Percentiles rank a stretch among this genome's conserved stretches.
Conservation (phyloP, 2,113 vertebrate species). For the Pelecanus crispus region DNA sequence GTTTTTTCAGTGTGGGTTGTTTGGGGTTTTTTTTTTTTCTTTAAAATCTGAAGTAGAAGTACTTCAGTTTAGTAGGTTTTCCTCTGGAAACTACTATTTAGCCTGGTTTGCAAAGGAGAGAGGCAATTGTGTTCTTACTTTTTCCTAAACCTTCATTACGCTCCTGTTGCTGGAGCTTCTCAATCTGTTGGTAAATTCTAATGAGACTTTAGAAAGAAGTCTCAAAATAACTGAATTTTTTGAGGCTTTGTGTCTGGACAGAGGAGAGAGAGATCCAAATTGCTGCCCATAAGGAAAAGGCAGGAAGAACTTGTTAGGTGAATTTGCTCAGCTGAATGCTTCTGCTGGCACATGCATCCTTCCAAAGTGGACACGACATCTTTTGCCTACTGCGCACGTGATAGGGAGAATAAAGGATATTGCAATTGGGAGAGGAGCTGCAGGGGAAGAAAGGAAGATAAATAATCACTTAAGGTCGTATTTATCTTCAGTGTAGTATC, state of each 20-base stretch:
- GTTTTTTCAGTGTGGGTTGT: not conserved
- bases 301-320: not conserved
- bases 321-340: not conserved
- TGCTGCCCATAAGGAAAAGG: not conserved
- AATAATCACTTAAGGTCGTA: not conserved
- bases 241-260: not conserved
- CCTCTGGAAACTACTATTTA: not conserved
- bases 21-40: not conserved
- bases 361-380: not conserved
- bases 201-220: not conserved
- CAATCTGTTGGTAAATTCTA: not conserved
- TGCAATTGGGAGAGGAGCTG: not conserved
- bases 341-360: not conserved
- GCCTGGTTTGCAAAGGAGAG: not conserved
- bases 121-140: not conserved
- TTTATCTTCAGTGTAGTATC: not conserved
- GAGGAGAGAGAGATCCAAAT: not conserved
- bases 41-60: not conserved
- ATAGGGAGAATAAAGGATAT: not conserved
- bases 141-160: not conserved
- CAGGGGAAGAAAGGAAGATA: not conserved
- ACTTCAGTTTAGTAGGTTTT: not conserved
- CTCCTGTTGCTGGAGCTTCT: not conserved
- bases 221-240: not conserved
- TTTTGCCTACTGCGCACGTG: not conserved